A percentile compares a stretch with the other conserved stretches of the same genome.
Evolutionary conservation across 2,797 vertebrate species (phyloP).

Genomic region (Gambusia yucatana): DNA sequence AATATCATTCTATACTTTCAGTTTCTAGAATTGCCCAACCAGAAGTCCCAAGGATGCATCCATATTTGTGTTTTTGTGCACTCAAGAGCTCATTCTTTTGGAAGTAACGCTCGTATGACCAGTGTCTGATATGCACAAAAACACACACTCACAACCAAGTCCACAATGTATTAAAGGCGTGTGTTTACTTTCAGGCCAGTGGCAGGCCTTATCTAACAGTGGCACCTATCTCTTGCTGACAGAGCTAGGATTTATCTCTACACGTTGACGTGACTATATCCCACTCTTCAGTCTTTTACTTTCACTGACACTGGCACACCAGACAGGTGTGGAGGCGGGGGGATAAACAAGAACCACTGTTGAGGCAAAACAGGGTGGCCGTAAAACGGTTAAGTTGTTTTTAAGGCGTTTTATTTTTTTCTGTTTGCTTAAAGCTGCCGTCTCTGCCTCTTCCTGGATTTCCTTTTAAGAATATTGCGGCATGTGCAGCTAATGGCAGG

Average conservation of each 20-base stretch:
- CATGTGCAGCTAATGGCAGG: conserved; percentile 9
- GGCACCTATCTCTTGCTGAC: conserved; percentile 51
- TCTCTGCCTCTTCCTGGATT: conserved; percentile 21
- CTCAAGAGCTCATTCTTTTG: conserved; percentile 24
- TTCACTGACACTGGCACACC: conserved; percentile 68
- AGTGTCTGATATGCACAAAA: conserved; percentile 47
- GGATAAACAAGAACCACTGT: neutral
- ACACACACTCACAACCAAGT: conserved; percentile 21
- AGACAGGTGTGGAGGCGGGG: conserved; percentile 62
- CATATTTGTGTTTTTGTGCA: conserved; percentile 25
- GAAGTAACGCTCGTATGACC: conserved; percentile 54
- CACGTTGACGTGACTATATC: conserved; percentile 54
- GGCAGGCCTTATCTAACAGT: conserved; percentile 62
- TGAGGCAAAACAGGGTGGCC: neutral
- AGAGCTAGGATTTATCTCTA: conserved; percentile 58
- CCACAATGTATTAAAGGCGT: conserved; percentile 33
- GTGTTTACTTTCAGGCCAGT: conserved; percentile 57
- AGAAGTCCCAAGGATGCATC: conserved; percentile 17
- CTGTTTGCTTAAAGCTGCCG: conserved; percentile 22
- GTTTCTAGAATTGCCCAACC: conserved; percentile 16
- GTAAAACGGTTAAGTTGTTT: conserved; percentile 20
- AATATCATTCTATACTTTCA: conserved; percentile 46
- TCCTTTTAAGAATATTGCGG: conserved; percentile 26
- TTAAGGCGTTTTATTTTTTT: conserved; percentile 15
- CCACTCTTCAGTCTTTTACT: conserved; percentile 52